Percentiles rank a stretch among this genome's conserved stretches.
Conservation (phyloP, 2,888 invertebrate species). For the Ernsta delagoae region DNA sequence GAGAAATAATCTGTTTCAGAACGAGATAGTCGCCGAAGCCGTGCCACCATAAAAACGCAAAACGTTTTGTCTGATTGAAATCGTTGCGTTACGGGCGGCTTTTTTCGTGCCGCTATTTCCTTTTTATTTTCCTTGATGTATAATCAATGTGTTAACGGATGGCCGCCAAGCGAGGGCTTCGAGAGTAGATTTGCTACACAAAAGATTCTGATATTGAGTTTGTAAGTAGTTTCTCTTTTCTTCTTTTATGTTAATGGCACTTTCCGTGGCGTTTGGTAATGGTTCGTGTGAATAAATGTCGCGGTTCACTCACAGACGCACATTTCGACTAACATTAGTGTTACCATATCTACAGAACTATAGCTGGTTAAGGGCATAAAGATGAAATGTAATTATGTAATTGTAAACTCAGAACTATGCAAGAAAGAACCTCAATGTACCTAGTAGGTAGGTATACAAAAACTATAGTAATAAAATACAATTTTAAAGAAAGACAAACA, state of each 20-base stretch:
- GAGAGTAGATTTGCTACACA: conserved; percentile 81
- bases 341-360: not conserved
- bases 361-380: too few relatives aligned
- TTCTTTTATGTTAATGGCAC: conserved; percentile 81
- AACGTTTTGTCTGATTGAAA: conserved; percentile 85
- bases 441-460: too few relatives aligned
- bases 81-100: conserved; percentile 73
- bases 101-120: conserved; percentile 76
- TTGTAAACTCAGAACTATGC: too few relatives aligned
- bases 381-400: too few relatives aligned
- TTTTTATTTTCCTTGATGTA: conserved; percentile 83
- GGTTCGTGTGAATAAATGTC: conserved; percentile 74
- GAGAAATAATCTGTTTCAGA: conserved; percentile 85
- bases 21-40: conserved; percentile 82
- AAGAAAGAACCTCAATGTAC: too few relatives aligned
- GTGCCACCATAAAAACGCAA: conserved; percentile 83
- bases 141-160: conserved; percentile 85
- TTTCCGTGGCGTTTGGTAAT: conserved; percentile 75
- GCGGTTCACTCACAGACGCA: conserved; percentile 57
- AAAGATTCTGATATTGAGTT: conserved; percentile 83
- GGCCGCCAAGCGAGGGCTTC: conserved; percentile 71
- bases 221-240: conserved; percentile 80
- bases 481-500: not conserved
- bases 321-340: conserved; percentile 12
- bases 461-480: not conserved